A percentile compares a stretch with the other conserved stretches of the same genome.
Evolutionary conservation across 2,797 vertebrate species (phyloP).

Genomic region (Fringilla coelebs): DNA sequence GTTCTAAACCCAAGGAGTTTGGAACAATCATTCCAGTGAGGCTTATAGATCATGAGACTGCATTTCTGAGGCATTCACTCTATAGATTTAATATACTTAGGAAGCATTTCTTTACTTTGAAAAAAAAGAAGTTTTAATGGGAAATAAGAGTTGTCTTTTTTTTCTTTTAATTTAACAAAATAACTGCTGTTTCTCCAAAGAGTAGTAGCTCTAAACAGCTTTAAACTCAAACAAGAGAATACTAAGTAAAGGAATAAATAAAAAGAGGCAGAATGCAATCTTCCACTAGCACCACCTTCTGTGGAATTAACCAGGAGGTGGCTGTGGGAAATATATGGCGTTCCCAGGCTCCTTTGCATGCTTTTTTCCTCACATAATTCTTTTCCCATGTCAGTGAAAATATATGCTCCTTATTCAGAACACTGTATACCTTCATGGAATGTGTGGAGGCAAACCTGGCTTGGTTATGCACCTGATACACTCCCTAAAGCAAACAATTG

Average conservation of each 20-base stretch:
- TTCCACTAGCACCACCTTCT: background rate
- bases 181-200: background rate
- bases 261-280: background rate
- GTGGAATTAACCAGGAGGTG: background rate
- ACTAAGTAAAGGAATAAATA: background rate
- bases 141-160: background rate
- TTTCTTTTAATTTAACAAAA: background rate
- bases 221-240: background rate
- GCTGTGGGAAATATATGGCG: background rate
- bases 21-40: background rate
- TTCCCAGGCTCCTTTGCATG: background rate
- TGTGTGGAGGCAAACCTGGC: background rate
- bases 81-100: background rate
- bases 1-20: background rate
- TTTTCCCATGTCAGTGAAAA: background rate
- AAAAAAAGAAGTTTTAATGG: background rate
- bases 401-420: background rate
- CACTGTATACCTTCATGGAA: fast-evolving
- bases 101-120: background rate
- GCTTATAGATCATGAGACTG: background rate
- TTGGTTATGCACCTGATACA: background rate
- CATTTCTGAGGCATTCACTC: background rate
- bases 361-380: background rate
- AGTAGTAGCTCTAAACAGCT: background rate
- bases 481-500: background rate